Conservation (phyloP, 2,797 vertebrate genomes). For the Sardinella longiceps region DNA sequence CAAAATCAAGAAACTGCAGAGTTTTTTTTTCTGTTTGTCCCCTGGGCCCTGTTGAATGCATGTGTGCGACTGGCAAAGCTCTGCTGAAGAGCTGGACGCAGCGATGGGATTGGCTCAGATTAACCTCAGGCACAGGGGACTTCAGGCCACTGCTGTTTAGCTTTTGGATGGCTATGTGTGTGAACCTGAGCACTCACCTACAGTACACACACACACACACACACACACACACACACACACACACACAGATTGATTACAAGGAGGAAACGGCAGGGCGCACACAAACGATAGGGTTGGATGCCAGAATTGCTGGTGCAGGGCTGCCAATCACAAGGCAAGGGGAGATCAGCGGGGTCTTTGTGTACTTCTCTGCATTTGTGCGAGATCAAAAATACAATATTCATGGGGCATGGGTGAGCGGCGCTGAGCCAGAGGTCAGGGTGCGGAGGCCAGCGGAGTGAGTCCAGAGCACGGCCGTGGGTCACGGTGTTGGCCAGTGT, state of each 20-base stretch:
- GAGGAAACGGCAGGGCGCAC: not conserved
- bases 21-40: not conserved
- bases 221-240: too few species aligned
- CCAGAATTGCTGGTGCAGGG: not conserved
- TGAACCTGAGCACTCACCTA: not conserved
- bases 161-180: not conserved
- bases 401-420: not conserved
- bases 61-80: not conserved
- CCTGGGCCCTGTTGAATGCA: not conserved
- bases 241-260: not conserved
- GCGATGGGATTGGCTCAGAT: conserved; percentile 58
- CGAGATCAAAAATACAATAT: not conserved
- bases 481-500: conserved; percentile 23
- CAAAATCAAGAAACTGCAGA: not conserved
- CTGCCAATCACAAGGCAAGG: not conserved
- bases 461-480: conserved; percentile 46
- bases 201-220: too few species aligned
- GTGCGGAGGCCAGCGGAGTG: not conserved
- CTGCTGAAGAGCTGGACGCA: conserved; percentile 49
- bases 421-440: not conserved
- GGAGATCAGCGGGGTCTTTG: not conserved
- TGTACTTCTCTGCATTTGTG: not conserved
- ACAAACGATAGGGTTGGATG: not conserved
- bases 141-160: not conserved
- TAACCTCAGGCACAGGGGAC: conserved; percentile 33